Evolutionary conservation across 2,797 vertebrate genomes (phyloP).

Genomic region (Tachyglossus aculeatus): DNA sequence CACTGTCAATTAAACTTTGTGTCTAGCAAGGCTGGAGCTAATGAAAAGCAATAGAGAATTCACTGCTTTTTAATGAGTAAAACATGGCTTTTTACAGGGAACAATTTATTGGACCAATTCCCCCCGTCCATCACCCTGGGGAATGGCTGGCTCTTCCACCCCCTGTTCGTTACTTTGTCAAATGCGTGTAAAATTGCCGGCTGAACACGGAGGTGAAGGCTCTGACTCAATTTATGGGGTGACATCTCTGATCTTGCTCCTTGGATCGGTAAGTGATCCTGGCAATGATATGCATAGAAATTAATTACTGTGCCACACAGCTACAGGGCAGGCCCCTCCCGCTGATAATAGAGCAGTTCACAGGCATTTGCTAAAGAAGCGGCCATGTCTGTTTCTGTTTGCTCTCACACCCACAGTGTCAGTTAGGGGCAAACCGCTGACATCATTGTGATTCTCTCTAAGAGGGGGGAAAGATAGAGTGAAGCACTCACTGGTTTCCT

Average conservation of each 20-base stretch:
- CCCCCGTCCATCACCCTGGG: conserved; percentile 86
- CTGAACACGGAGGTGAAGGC: conserved; percentile 76
- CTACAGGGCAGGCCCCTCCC: conserved; percentile 55
- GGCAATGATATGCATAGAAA: conserved; percentile 96
- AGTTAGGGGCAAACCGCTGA: neutral
- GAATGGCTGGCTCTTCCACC: conserved; percentile 73
- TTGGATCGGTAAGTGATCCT: conserved; percentile 89
- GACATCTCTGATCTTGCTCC: conserved; percentile 91
- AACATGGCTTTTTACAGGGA: conserved; percentile 91
- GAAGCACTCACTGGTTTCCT: neutral
- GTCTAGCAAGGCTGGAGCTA: conserved; percentile 87
- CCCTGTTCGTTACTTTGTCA: conserved; percentile 81
- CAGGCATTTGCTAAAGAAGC: conserved; percentile 69
- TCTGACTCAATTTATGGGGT: conserved; percentile 91
- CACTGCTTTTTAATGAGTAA: conserved; percentile 98
- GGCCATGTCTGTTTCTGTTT: conserved; percentile 52
- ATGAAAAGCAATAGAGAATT: conserved; percentile 99
- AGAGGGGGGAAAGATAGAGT: neutral
- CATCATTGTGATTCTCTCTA: rapidly evolving
- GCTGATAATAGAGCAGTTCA: conserved; percentile 73
- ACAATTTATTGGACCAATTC: conserved; percentile 98
- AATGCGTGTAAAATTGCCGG: conserved; percentile 75
- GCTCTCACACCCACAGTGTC: conserved; percentile 35
- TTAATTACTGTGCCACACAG: conserved; percentile 88
- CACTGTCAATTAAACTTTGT: conserved; percentile 93